Base-by-base conservation (phyloP, 2,888 invertebrate genomes). In the Phaonia tiefii region DNA sequence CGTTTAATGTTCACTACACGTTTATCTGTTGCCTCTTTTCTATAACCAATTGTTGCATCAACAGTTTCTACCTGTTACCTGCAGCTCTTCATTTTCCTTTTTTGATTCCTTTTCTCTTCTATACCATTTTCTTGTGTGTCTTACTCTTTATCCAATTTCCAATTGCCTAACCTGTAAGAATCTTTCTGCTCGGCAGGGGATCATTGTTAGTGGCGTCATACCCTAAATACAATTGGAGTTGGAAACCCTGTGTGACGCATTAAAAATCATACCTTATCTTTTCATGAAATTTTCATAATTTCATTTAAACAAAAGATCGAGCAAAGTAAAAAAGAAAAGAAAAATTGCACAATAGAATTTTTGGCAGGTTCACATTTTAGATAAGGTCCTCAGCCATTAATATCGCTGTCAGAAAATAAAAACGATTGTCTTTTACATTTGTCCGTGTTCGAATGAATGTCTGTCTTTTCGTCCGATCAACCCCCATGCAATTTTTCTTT, bases 201-300 rank as follows among this genome's bases (percentile, higher is more conserved):
- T 72, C 72, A 56, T 81, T 81, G 72, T 81, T 69, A 54, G 72
- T 78, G 81, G 78, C 81, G 81, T 81, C 81, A 78, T 75, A 60
- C 46, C 77, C n/a, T n/a, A n/a, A n/a, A n/a, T n/a, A n/a, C n/a
- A n/a, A n/a, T n/a, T n/a, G n/a, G n/a, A n/a, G n/a, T n/a, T n/a
- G n/a, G n/a, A n/a, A n/a, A n/a, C n/a, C n/a, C n/a, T n/a, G n/a
- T n/a, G n/a, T n/a, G n/a, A n/a, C n/a, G n/a, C n/a, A n/a, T n/a
- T 67, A 49, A 74, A 46, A 76, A 63, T 65, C n/a, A n/a, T n/a
- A n/a, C n/a, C 39, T 31, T 31, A 56, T 56, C 56, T 56, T 26
- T 56, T 56, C 26, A 56, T 1, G 49, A 49, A 49, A 20, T 20
- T 3, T 49, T 49, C 17, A 17, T 20, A 20, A 49, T 49, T 49